phyloP scores from a whole-genome alignment of 1,140 invertebrate genomes.

The Drosophila setifemur region DNA sequence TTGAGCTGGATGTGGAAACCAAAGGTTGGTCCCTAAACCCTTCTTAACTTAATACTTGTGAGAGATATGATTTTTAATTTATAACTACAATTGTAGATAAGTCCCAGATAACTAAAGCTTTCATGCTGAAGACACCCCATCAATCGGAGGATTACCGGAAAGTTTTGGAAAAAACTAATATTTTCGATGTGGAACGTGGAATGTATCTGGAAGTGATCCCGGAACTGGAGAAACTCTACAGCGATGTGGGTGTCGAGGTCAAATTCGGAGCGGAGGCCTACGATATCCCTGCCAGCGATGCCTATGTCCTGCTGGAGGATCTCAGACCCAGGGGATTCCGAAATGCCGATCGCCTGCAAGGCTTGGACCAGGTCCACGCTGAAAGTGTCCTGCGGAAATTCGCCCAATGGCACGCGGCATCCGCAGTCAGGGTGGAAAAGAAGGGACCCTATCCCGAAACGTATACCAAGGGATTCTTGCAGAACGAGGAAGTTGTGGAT shows the following conservation, averaged over 20 bases:
- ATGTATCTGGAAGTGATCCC: conserved; percentile 60
- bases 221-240: conserved; percentile 69
- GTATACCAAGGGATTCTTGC: not conserved
- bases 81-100: conserved; percentile 30
- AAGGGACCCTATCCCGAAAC: conserved; percentile 67
- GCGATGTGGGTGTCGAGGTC: conserved; percentile 53
- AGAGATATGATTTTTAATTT: too few species aligned
- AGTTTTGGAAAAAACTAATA: conserved; percentile 15
- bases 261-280: conserved; percentile 66
- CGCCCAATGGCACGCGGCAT: conserved; percentile 84
- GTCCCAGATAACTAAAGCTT: conserved; percentile 27
- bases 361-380: conserved; percentile 83
- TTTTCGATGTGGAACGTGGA: conserved; percentile 54
- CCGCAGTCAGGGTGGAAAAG: conserved; percentile 81
- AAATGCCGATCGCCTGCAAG: conserved; percentile 83
- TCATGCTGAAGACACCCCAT: conserved; percentile 62
- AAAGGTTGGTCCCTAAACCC: conserved; percentile 14
- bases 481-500: conserved; percentile 12
- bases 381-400: conserved; percentile 83
- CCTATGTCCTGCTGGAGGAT: conserved; percentile 84
- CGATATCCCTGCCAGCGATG: conserved; percentile 20
- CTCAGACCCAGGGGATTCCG: conserved; percentile 73
- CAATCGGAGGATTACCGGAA: conserved; percentile 19
- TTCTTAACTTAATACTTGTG: not conserved
- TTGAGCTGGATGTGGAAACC: conserved; percentile 53